phyloP scores from a whole-genome alignment of 2,888 invertebrate species.

The Chromoteleia sp. region DNA sequence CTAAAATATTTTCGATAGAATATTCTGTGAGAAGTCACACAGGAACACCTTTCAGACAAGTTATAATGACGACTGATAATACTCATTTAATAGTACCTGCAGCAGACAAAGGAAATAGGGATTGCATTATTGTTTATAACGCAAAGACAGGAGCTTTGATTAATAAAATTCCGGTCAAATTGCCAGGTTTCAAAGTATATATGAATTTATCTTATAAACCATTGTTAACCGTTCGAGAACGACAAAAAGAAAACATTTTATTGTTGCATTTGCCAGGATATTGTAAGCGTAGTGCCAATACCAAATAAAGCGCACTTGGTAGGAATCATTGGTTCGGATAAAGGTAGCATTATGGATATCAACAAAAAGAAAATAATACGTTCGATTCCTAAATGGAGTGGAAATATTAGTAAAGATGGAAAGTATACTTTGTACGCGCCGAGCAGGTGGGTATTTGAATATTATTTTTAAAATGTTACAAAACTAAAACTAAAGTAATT shows the following conservation, averaged over 20 bases:
- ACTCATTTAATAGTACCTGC: slow-evolving; percentile 91
- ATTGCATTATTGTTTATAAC: slow-evolving; percentile 93
- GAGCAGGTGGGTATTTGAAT: slow-evolving; percentile 85
- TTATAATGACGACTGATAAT: slow-evolving; percentile 93
- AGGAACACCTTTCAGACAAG: slow-evolving; percentile 90
- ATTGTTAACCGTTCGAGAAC: slow-evolving; percentile 20
- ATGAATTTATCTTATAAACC: slow-evolving; percentile 37
- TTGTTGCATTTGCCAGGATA: slow-evolving; percentile 86
- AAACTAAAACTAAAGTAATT: slow-evolving; percentile 2
- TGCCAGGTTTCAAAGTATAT: slow-evolving; percentile 86
- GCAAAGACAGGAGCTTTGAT: slow-evolving; percentile 90
- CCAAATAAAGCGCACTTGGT: slow-evolving; percentile 94
- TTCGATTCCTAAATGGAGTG: slow-evolving; percentile 96
- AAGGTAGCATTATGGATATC: slow-evolving; percentile 95
- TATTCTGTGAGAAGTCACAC: slow-evolving; percentile 91
- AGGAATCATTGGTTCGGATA: slow-evolving; percentile 95
- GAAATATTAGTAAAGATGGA: slow-evolving; percentile 93
- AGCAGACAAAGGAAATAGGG: slow-evolving; percentile 92
- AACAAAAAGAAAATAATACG: slow-evolving; percentile 94
- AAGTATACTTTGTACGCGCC: slow-evolving; percentile 97
- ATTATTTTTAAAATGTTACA: slow-evolving; percentile 7
- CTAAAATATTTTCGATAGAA: slow-evolving; percentile 92
- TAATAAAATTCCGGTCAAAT: slow-evolving; percentile 85
- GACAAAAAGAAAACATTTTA: slow-evolving; percentile 38
- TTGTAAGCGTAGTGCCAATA: slow-evolving; percentile 91